These are phyloP conservation scores for Melanostoma mellinum DNA, from an alignment of 2,888 invertebrate species.

Conservation along the genomic window DNA sequence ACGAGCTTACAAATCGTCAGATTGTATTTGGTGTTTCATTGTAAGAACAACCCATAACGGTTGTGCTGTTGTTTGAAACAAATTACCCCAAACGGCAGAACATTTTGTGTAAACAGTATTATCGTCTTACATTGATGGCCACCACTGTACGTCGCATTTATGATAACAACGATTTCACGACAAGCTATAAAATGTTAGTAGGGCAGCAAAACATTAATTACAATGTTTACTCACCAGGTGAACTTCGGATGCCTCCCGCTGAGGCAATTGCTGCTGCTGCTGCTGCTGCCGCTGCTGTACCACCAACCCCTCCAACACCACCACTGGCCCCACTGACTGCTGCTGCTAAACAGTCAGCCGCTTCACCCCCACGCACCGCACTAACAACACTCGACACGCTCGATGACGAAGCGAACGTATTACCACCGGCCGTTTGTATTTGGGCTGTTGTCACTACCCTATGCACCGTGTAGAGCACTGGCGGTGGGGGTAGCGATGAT, in stretches of 20 bases:
- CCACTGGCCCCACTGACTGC: slow-evolving; percentile 75
- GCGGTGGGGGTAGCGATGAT: slow-evolving; percentile 77
- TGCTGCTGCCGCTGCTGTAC: slow-evolving; percentile 64
- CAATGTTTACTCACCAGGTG: slow-evolving; percentile 77
- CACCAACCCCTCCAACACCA: slow-evolving; percentile 71
- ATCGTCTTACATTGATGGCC: no score
- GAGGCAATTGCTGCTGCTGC: slow-evolving; percentile 72
- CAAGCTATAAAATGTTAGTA: not conserved
- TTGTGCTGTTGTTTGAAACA: no score
- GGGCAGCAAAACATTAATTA: slow-evolving; percentile 28
- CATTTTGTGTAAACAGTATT: no score
- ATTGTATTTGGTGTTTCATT: no score
- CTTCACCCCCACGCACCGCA: slow-evolving; percentile 77
- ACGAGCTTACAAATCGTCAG: no score
- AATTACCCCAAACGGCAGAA: no score
- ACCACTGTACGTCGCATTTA: no score
- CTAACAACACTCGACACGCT: slow-evolving; percentile 82
- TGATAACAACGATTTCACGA: not conserved
- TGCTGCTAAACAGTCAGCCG: slow-evolving; percentile 76
- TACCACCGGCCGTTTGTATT: slow-evolving; percentile 80
- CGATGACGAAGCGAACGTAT: slow-evolving; percentile 80
- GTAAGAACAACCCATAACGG: no score
- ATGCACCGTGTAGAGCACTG: slow-evolving; percentile 81
- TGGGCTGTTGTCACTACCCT: slow-evolving; percentile 82
- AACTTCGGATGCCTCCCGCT: slow-evolving; percentile 76